phyloP scores from a whole-genome alignment of 2,888 invertebrate genomes.

The Drosophila rubida region DNA sequence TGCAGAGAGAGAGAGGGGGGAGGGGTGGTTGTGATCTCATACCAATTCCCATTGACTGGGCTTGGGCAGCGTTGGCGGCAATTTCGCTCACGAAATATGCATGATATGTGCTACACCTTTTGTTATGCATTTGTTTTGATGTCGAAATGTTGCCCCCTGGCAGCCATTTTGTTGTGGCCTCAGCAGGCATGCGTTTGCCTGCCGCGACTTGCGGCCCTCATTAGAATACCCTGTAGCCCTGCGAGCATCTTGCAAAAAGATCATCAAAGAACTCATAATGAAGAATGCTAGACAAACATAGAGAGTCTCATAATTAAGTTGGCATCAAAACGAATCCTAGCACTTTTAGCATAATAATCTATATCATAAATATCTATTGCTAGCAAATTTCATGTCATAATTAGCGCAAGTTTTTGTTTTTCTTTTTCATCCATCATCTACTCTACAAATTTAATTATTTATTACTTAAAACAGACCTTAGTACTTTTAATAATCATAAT shows the following conservation, averaged over 20 bases:
- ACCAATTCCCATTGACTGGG: slow-evolving; percentile 21
- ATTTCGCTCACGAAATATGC: slow-evolving; percentile 71
- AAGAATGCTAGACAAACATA: no score
- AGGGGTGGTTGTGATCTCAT: slow-evolving; percentile 21
- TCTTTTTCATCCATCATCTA: no score
- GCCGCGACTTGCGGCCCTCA: slow-evolving; percentile 8
- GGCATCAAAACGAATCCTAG: no score
- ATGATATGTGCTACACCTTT: slow-evolving; percentile 78
- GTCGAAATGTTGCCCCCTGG: slow-evolving; percentile 62
- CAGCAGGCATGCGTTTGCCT: slow-evolving; percentile 29
- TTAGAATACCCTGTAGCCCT: slow-evolving; percentile 17
- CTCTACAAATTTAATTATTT: no score
- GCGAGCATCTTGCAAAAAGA: neutral
- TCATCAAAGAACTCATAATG: no score
- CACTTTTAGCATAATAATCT: no score
- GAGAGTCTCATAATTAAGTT: no score
- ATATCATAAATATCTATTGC: no score
- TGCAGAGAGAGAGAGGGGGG: neutral
- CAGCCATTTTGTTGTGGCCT: slow-evolving; percentile 42
- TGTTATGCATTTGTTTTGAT: slow-evolving; percentile 81
- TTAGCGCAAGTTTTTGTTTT: no score
- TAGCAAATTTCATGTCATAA: no score
- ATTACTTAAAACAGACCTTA: no score
- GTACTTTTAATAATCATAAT: no score
- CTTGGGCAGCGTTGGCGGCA: slow-evolving; percentile 61